Conservation (phyloP, 2,888 invertebrate species). For the Acronicta psi region DNA sequence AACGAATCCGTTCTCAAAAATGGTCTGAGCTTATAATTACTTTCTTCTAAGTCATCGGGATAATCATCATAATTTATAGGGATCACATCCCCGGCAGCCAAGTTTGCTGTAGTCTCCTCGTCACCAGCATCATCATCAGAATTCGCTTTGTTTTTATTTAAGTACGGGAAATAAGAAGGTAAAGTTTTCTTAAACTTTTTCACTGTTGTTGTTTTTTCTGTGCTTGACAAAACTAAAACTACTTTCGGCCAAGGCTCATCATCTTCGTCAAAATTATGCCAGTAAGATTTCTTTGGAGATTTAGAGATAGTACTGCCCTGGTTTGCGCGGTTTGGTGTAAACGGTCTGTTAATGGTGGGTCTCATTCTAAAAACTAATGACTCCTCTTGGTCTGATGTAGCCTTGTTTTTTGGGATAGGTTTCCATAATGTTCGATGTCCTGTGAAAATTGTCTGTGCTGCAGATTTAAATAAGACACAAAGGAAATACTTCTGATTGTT, state of each 20-base stretch:
- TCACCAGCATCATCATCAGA: neutral
- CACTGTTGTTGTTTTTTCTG: constrained; percentile 19
- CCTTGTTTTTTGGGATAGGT: constrained; percentile 3
- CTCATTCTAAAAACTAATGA: neutral
- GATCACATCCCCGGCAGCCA: neutral
- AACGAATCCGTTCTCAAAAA: no score
- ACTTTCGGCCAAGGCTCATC: constrained; percentile 37
- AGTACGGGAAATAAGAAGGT: constrained; percentile 29
- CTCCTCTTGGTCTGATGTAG: neutral
- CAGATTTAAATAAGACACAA: neutral
- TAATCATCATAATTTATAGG: neutral
- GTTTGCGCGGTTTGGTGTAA: neutral
- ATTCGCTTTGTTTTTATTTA: constrained; percentile 3
- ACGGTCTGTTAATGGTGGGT: neutral
- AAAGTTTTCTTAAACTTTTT: constrained; percentile 16
- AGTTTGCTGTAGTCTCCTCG: neutral
- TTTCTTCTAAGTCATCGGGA: neutral
- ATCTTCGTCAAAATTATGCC: constrained; percentile 34
- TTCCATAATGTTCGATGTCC: constrained; percentile 37
- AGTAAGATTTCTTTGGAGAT: constrained; percentile 12
- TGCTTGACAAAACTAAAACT: constrained; percentile 24
- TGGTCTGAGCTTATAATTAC: neutral
- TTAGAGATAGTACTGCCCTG: neutral
- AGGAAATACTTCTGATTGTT: no score
- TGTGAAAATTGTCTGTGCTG: constrained; percentile 8